These are phyloP conservation scores for Parapsyche elsis DNA, from an alignment of 1,140 invertebrate genomes.

Conservation along the genomic window DNA sequence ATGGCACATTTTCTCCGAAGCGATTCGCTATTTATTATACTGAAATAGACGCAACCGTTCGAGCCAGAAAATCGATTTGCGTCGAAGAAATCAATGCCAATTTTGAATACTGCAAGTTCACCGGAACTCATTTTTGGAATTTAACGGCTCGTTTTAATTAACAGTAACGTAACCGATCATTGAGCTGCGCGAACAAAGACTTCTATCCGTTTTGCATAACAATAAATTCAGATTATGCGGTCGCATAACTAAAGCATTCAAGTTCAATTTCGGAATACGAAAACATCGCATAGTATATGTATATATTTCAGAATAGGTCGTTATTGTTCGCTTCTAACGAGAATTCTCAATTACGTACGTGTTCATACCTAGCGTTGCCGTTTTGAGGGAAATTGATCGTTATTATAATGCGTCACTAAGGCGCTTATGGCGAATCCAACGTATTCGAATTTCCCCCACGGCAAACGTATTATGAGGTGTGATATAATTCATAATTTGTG, in stretches of 20 bases:
- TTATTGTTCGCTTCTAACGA: too few relatives aligned
- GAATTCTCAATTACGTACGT: too few relatives aligned
- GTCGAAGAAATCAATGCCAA: slow-evolving; percentile 36
- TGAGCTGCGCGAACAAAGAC: neutral
- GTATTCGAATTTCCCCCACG: too few relatives aligned
- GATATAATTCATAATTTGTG: too few relatives aligned
- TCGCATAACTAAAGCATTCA: neutral
- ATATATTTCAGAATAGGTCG: too few relatives aligned
- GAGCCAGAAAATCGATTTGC: slow-evolving; percentile 33
- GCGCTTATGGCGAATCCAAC: too few relatives aligned
- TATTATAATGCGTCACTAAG: too few relatives aligned
- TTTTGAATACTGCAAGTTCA: slow-evolving; percentile 8
- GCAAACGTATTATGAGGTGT: too few relatives aligned
- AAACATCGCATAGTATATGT: too few relatives aligned
- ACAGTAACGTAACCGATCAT: neutral
- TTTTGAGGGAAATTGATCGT: too few relatives aligned
- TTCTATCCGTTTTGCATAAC: neutral
- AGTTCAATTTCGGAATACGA: neutral
- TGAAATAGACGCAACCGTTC: neutral
- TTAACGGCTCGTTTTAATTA: neutral
- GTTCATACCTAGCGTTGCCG: too few relatives aligned
- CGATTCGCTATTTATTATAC: neutral
- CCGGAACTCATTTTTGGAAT: neutral
- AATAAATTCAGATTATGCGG: neutral
- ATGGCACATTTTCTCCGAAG: too few relatives aligned